Evolutionary conservation across 2,797 vertebrate species (phyloP), one percentile per base, ranked within the genome.

Genomic region (Alca torda): DNA sequence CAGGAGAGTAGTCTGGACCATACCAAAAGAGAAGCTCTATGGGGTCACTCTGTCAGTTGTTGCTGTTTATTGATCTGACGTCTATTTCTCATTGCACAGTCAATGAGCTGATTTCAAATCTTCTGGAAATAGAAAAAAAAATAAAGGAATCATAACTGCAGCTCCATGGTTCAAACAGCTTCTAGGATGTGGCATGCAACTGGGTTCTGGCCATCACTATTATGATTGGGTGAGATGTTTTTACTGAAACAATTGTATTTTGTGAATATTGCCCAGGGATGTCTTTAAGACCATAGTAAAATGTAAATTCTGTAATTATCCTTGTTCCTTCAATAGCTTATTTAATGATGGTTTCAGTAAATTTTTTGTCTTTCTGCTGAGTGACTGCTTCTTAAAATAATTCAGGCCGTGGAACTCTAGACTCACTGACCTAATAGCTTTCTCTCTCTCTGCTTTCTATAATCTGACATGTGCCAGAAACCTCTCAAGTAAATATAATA

Each of bases 391-490:
- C 51, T 90, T 81, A 59, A 93, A 91, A 37, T 74, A 90, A 89
- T 81, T 84, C 45, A 80, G 81, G 45, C 16, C 65, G 9, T 54
- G 60, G 63, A 93, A 77, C 89, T 41, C 60, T 67, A 80, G 80
- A 53, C 59, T 92, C 35, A 60, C n/a, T 50, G 31, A 84, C 23
- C 25, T 93, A 90, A 94, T 60, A 70, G 68, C 39, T 79, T 93
- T 93, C 31, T 81, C 24, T 79, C 48, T 70, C n/a, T 81, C 53
- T 78, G 23, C 39, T 69, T 90, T 85, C 78, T 77, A 16, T 81
- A 76, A 77, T 39, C 43, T 94, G 93, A 95, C 60, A 87, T 80
- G 35, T 94, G 63, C 92, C 88, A 96, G 90, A 96, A 79, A 57
- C 63, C 31, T n/a, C 14, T 69, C 60, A 82, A 87, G 84, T 95